Percentiles rank a stretch among this genome's conserved stretches.
Evolutionary conservation across 2,888 invertebrate species (phyloP).

Genomic region (Drosophila acutilabella): DNA sequence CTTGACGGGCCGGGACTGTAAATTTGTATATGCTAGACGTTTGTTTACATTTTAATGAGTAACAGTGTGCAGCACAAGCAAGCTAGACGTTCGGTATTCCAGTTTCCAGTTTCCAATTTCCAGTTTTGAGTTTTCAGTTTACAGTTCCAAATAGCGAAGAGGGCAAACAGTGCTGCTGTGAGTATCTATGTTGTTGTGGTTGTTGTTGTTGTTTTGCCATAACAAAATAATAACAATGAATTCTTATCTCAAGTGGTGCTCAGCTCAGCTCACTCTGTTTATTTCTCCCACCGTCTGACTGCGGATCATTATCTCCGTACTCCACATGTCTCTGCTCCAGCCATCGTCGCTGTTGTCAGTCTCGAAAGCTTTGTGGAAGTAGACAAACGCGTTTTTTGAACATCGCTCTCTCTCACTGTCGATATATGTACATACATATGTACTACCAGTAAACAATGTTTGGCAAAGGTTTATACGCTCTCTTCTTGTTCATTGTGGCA

Average conservation of each 20-base stretch:
- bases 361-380: constrained; percentile 52
- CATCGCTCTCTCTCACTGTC: constrained; percentile 15
- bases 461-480: constrained; percentile 13
- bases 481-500: constrained; percentile 42
- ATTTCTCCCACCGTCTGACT: constrained; percentile 28
- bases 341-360: constrained; percentile 46
- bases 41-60: constrained; percentile 31
- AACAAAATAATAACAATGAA: constrained; percentile 25
- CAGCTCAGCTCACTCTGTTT: constrained; percentile 15
- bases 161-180: constrained; percentile 14
- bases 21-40: constrained; percentile 23
- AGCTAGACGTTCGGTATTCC: constrained; percentile 19
- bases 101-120: constrained; percentile 37
- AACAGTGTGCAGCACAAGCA: constrained; percentile 5
- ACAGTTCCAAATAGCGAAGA: constrained; percentile 14
- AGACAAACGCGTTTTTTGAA: constrained; percentile 61
- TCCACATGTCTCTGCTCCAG: background rate
- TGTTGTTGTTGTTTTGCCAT: background rate
- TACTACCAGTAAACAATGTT: constrained; percentile 42
- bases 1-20: background rate
- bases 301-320: constrained; percentile 19
- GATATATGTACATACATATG: background rate
- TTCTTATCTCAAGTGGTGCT: constrained; percentile 47
- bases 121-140: constrained; percentile 36
- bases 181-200: background rate